phyloP scores from a whole-genome alignment of 2,888 invertebrate species.

The Scelioninae gen. 1 region DNA sequence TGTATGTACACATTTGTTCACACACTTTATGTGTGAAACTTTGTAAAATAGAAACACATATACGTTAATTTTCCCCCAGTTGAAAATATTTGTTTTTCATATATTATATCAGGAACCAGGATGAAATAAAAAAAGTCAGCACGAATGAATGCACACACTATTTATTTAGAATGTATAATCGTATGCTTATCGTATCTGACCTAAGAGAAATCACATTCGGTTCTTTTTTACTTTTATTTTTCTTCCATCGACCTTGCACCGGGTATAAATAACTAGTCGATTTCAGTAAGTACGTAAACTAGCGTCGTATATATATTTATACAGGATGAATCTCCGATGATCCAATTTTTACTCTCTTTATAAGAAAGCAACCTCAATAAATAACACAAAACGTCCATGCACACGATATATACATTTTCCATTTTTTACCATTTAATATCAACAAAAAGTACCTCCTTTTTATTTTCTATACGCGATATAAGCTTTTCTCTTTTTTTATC shows the following conservation, averaged over 20 bases:
- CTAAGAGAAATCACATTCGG: conserved; percentile 83
- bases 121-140: conserved; percentile 28
- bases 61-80: too few relatives aligned
- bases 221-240: conserved; percentile 72
- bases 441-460: conserved; percentile 33
- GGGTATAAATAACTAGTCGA: conserved; percentile 78
- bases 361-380: conserved; percentile 61
- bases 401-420: conserved; percentile 55
- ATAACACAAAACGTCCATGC: conserved; percentile 54
- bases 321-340: conserved; percentile 67
- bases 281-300: conserved; percentile 78
- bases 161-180: conserved; percentile 84
- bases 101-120: not conserved
- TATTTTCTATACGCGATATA: conserved; percentile 46
- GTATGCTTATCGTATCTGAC: conserved; percentile 82
- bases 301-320: conserved; percentile 75
- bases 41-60: too few relatives aligned
- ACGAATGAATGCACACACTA: conserved; percentile 82
- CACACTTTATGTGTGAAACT: too few relatives aligned
- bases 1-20: too few relatives aligned
- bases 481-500: conserved; percentile 28
- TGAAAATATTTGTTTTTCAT: too few relatives aligned
- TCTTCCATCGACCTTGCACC: conserved; percentile 77
- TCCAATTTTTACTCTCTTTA: conserved; percentile 56
- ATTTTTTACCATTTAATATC: conserved; percentile 46